phyloP scores from a whole-genome alignment of 2,113 vertebrate species.

The Delphinapterus leucas region DNA sequence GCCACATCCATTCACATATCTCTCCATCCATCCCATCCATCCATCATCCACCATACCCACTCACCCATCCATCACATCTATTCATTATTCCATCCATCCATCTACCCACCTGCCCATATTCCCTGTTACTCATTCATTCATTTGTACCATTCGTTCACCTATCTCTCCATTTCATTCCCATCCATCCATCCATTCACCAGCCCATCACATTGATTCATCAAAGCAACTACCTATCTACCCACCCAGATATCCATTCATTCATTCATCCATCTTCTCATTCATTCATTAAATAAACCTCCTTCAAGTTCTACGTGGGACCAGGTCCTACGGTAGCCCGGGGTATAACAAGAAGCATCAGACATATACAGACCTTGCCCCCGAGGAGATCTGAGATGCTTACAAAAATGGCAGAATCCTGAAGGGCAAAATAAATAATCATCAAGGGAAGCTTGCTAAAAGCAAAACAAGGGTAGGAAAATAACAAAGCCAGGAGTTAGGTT shows the following conservation, averaged over 20 bases:
- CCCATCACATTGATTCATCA: neutral
- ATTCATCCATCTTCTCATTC: neutral
- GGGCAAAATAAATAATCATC: conserved; percentile 16
- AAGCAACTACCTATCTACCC: neutral
- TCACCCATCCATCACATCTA: neutral
- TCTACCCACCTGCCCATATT: neutral
- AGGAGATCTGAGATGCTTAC: neutral
- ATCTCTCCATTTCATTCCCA: no score
- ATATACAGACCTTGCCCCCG: neutral
- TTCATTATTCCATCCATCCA: neutral
- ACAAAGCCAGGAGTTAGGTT: neutral
- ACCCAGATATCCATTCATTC: neutral
- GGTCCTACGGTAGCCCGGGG: neutral
- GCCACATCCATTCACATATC: neutral
- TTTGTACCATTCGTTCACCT: neutral
- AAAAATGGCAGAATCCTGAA: neutral
- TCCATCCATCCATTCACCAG: neutral
- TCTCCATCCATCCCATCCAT: neutral
- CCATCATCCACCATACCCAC: neutral
- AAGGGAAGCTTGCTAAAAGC: neutral
- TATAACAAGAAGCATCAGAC: neutral
- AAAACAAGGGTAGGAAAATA: neutral
- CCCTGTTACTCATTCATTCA: no score
- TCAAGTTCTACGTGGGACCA: neutral
- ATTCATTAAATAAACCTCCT: neutral